Evolutionary conservation across 2,797 vertebrate species (phyloP), one percentile per base, ranked within the genome.

Genomic region (Danio kyathit): DNA sequence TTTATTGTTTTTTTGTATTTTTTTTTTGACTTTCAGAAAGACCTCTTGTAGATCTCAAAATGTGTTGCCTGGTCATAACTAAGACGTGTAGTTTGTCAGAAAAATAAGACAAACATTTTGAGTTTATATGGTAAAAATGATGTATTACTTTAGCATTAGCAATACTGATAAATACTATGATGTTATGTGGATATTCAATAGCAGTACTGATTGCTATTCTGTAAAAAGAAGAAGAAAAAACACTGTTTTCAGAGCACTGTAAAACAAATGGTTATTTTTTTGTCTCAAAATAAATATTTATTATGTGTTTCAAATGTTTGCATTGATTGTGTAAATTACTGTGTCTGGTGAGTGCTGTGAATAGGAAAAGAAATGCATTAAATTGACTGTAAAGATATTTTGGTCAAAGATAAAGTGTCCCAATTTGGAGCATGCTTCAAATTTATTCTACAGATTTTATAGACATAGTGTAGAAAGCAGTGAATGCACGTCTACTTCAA

Each of bases 281-380:
- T 91, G 89, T 92, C 89, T 90, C 84, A 87, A 81, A 92, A 92
- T 93, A 94, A 93, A 93, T 88, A 91, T 93, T 91, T 90, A 92
- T 91, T 90, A 89, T 90, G 90, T 92, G 91, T 91, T 91, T 92
- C 84, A 93, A 90, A 86, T 51, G n/a, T 73, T 44, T 48, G 71
- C 8, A 29, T 60, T 48, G 43, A 21, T 54, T 38, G 41, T 60
- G 5, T 57, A 70, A 52, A 44, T 46, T 5, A 57, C 54, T 64
- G n/a, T 21, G 17, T 66, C 11, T 19, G 13, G 17, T 19, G 6
- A 48, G 7, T n/a, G 10, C 8, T 65, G 41, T 65, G 8, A 41
- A 63, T 63, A n/a, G n/a, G n/a, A n/a, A n/a, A n/a, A n/a, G n/a
- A n/a, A n/a, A n/a, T n/a, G n/a, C n/a, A n/a, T n/a, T n/a, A n/a